Base-by-base conservation (phyloP, 92 coral and sea anemone genomes). In the Zoanthus sociatus region DNA sequence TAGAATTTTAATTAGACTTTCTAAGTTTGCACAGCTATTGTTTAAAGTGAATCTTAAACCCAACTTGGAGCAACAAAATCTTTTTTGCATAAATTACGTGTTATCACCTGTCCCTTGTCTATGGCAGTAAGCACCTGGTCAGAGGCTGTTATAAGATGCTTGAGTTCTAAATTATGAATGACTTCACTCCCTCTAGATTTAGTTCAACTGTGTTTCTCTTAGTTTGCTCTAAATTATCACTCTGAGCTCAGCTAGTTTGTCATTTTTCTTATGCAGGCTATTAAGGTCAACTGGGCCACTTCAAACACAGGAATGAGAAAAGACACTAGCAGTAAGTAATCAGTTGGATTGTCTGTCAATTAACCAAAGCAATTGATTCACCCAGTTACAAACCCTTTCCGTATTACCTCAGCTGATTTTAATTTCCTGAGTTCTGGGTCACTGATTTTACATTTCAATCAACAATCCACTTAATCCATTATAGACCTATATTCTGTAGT, bases 231-330 rank as follows among this genome's bases (percentile, higher is more conserved):
- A 50, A 69, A 33, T 20, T 69, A 44, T 33, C 47, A 5, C 8
- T 81, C 85, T 12, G 60, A 46, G 61, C 85, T 81, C 75, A 81
- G 45, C 42, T 21, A 16, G 71, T 67, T 81, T 67, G 58, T 67
- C 42, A 15, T 81, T 30, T 71, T 81, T 21, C 26, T 21, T 9
- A 46, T 64, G 75, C 85, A 81, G 85, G 74, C 74, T 14, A 81
- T 81, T 66, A 81, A 81, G 85, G 75, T 81, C 16, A 81, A 81
- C 73, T 81, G 85, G 85, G 85, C 85, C 13, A 81, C 84, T 0
- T 78, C 85, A 5, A 81, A 81, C 6, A 81, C 85, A 53, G 85
- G 85, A 37, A 81, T 81, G 85, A 81, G 85, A 51, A 81, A 14
- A 67, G 85, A 81, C 63, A 81, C 85, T 9, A 81, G 85, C 11